Evolutionary conservation across 2,113 vertebrate genomes (phyloP), one percentile per base, ranked within the genome.

Genomic region (Notothenia coriiceps): DNA sequence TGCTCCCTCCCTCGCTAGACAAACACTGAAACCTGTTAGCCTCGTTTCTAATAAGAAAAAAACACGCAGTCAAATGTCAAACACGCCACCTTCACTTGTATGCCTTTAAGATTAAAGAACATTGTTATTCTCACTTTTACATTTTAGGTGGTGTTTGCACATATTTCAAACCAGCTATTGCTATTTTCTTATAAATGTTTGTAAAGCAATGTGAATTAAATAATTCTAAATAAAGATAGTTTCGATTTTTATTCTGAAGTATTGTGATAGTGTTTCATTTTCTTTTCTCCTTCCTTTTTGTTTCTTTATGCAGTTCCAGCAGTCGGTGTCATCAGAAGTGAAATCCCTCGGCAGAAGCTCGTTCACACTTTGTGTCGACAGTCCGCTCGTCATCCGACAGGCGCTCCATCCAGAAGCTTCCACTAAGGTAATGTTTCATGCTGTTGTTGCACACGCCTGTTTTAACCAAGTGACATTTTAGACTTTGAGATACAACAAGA

Each of bases 381-480:
- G 97, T 79, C 96, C 97, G 65, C 93, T 96, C 46, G 86, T 99
- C 82, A 93, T 99, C 67, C 95, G 97, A 74, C 98, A 99, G 89
- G 97, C 96, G 60, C 95, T 99, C 60, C 98, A 99, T 84, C 97
- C 98, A 0, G 97, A 99, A 86, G 96, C 97, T 52, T 99, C 97
- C 83, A 98, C 97, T 91, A 99, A 99, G 97, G 97, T 98, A 94
- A 66, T 18, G 0, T 5, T 50, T 46, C 29, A 13, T 35, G 13
- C 33, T 17, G 0, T 17, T 17, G 9, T 35, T 46, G 10, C 60
- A 49, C 6, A 59, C 6, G 11, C 22, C 3, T 47, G 0, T 22
- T 6, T 15, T 2, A 7, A 33, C 6, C 12, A 43, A 17, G 5
- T 47, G 2, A 15, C 43, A 25, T 14, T 44, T 63, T 44, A 18